Evolutionary conservation across 2,113 vertebrate genomes (phyloP), one percentile per base, ranked within the genome.

Genomic region (Acanthochromis polyacanthus): DNA sequence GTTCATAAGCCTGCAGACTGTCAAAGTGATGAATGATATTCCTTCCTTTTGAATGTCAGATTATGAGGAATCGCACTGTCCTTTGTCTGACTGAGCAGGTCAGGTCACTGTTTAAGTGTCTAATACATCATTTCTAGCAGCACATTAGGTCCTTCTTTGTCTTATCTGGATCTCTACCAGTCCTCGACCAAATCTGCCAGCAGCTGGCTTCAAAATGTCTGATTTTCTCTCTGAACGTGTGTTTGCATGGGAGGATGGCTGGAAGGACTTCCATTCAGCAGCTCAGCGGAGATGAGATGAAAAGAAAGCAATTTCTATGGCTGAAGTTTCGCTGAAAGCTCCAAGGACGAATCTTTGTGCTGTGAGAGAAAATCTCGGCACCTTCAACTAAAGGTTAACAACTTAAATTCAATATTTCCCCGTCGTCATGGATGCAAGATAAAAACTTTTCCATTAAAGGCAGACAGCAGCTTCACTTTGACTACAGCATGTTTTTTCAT

Each of bases 331-430:
- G 1, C 71, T 72, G 40, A 86, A 91, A 51, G 76, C 76, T 65
- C 64, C 87, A 87, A 89, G 88, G 89, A 74, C 57, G 14, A 30
- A 12, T 65, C 71, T 76, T 89, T 83, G 68, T 80, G 43, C 62
- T 11, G 40, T 2, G 0, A 75, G 45, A 84, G 57, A 77, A 78
- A 64, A 70, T 68, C 55, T 67, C 16, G 0, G 66, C 63, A 78
- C 82, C 60, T 81, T 84, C 52, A 71, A 58, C 64, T 72, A 69
- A 85, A 89, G 81, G 84, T 89, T 75, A 88, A 79, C 67, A 74
- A 63, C 73, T 68, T 28, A 64, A 75, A 82, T 53, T 69, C 66
- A 77, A 64, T 74, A 68, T 66, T 81, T 81, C 62, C 73, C 23
- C 3, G 82, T 88, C 78, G 70, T 82, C 70, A 88, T 84, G 82